Evolutionary conservation across 1,140 invertebrate species (phyloP).

Genomic region (Samia ricini): DNA sequence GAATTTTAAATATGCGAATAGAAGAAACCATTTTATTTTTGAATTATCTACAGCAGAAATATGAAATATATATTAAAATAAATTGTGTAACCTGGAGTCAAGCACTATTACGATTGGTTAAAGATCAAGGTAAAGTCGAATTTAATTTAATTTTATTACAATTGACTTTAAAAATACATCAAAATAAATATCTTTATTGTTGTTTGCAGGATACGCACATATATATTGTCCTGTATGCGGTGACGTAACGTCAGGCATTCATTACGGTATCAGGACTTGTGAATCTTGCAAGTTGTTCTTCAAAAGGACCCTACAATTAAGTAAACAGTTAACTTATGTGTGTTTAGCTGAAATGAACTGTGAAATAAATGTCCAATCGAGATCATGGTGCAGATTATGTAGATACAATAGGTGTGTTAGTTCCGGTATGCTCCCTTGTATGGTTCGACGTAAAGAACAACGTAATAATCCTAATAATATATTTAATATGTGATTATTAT

Average conservation of each 20-base stretch:
- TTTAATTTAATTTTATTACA: not conserved
- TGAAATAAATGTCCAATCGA: slow-evolving; percentile 25
- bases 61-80: too few species aligned
- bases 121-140: not conserved
- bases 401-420: slow-evolving; percentile 43
- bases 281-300: slow-evolving; percentile 63
- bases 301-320: slow-evolving; percentile 40
- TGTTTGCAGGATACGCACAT: slow-evolving; percentile 14
- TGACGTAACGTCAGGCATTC: slow-evolving; percentile 36
- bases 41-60: too few species aligned
- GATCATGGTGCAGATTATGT: slow-evolving; percentile 43
- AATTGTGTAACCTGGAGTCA: too few species aligned
- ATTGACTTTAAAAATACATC: not conserved
- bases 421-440: slow-evolving; percentile 40
- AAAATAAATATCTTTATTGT: not conserved
- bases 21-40: too few species aligned
- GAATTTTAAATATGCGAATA: too few species aligned
- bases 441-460: slow-evolving; percentile 26
- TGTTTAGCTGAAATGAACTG: slow-evolving; percentile 27
- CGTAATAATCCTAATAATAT: slow-evolving; percentile 7
- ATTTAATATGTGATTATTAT: not conserved
- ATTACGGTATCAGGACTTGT: slow-evolving; percentile 50
- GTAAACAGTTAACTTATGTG: slow-evolving; percentile 28
- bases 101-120: too few species aligned
- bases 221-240: slow-evolving; percentile 42